phyloP scores from a whole-genome alignment of 2,888 invertebrate genomes.

The Trilocha varians region DNA sequence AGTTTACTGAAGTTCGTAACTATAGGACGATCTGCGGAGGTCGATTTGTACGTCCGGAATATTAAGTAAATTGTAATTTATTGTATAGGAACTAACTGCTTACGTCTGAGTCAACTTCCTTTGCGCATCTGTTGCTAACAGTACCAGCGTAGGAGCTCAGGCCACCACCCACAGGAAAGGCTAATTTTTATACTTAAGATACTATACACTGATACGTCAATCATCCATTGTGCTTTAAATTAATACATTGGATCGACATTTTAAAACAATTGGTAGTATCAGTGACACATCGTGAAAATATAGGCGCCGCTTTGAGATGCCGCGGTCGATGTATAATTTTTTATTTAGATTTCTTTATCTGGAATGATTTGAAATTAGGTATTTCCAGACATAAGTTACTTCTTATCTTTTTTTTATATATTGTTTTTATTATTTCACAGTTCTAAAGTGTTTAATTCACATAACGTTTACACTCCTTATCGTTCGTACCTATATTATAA shows the following conservation, averaged over 20 bases:
- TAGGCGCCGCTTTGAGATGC: slow-evolving; percentile 1
- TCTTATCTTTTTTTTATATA: too few relatives aligned
- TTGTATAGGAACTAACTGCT: slow-evolving; percentile 27
- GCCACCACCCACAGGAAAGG: slow-evolving; percentile 29
- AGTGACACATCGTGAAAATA: neutral
- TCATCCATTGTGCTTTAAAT: slow-evolving; percentile 45
- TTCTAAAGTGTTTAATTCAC: neutral
- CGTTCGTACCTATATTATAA: slow-evolving; percentile 6
- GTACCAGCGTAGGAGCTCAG: slow-evolving; percentile 22
- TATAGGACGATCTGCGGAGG: slow-evolving; percentile 27
- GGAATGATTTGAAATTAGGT: too few relatives aligned
- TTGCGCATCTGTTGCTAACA: slow-evolving; percentile 12
- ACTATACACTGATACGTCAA: slow-evolving; percentile 42
- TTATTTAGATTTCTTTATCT: neutral
- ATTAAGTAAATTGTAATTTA: slow-evolving; percentile 46
- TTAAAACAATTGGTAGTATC: slow-evolving; percentile 37
- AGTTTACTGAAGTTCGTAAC: too few relatives aligned
- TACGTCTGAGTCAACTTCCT: slow-evolving; percentile 48
- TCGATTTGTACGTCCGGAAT: slow-evolving; percentile 28
- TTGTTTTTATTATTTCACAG: too few relatives aligned
- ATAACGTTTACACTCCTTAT: neutral
- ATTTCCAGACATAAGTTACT: too few relatives aligned
- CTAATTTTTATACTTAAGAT: slow-evolving; percentile 25
- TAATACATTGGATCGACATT: slow-evolving; percentile 42
- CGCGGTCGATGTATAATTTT: neutral